phyloP scores from a whole-genome alignment of 2,113 vertebrate genomes.

The Suricata suricatta region DNA sequence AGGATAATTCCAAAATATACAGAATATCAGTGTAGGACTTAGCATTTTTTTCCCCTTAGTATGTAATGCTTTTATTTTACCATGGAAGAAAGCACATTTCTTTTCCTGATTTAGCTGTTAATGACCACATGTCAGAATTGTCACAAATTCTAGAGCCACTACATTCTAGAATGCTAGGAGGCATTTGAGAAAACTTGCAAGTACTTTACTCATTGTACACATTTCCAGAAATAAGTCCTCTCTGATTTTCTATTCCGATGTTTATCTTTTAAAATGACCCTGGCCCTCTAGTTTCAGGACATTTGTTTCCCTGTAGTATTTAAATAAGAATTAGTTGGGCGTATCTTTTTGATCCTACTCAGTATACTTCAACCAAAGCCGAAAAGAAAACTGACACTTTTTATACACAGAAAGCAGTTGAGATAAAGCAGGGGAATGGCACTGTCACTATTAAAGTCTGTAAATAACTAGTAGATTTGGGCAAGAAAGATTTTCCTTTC shows the following conservation, averaged over 20 bases:
- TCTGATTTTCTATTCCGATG: not conserved
- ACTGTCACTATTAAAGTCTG: not conserved
- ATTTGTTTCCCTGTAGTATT: not conserved
- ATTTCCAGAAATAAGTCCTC: not conserved
- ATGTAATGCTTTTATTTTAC: not conserved
- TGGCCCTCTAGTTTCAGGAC: not conserved
- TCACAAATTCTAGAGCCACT: conserved; percentile 8
- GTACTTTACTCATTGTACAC: not conserved
- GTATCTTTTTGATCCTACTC: not conserved
- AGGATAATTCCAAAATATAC: conserved; percentile 16
- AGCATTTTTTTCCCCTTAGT: not conserved
- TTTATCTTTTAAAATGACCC: not conserved
- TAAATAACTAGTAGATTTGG: not conserved
- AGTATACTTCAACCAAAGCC: not conserved
- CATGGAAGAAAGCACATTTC: conserved; percentile 1
- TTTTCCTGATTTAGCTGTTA: not conserved
- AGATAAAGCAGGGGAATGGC: not conserved
- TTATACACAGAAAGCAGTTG: not conserved
- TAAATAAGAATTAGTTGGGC: conserved; percentile 33
- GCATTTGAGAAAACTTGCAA: not conserved
- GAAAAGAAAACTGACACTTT: not conserved
- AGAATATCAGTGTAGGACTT: not conserved
- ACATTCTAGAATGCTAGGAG: not conserved
- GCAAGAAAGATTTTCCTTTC: not conserved
- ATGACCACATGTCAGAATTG: not conserved